Conservation (phyloP, 1,140 invertebrate genomes). For the Penaeus vannamei region DNA sequence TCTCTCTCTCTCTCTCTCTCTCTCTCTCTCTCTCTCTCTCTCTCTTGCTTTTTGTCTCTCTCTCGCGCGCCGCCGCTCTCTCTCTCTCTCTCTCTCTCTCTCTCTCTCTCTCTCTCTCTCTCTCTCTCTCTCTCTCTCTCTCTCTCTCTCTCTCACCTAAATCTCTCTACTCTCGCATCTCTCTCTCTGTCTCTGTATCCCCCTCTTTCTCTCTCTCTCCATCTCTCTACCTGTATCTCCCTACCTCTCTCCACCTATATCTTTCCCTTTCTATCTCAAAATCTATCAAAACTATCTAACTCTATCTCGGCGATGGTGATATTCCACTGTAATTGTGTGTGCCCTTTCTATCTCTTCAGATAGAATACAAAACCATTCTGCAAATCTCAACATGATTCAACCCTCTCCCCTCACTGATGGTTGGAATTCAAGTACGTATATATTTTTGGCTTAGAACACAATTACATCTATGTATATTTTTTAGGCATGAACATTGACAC, state of each 20-base stretch:
- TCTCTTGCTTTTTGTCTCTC: neutral
- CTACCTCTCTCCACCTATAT: slow-evolving; percentile 16
- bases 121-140: neutral
- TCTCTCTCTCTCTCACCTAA: no score
- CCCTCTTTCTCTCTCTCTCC: slow-evolving; percentile 22
- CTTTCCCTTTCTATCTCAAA: neutral
- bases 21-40: neutral
- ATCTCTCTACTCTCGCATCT: no score
- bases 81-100: slow-evolving; percentile 19
- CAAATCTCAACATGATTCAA: no score
- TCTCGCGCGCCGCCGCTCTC: neutral
- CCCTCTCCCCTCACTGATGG: no score
- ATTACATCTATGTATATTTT: no score
- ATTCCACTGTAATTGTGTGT: no score
- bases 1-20: neutral
- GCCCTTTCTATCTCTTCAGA: no score
- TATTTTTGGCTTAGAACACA: no score
- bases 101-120: slow-evolving; percentile 14
- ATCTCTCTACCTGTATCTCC: slow-evolving; percentile 30
- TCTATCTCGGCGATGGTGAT: no score
- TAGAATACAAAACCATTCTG: no score
- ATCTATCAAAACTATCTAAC: neutral
- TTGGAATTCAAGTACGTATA: no score
- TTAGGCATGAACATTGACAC: no score
- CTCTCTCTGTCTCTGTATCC: neutral